Percentiles rank a stretch among this genome's conserved stretches.
Conservation (phyloP, 2,888 invertebrate species). For the Hydropsyche betteni region DNA sequence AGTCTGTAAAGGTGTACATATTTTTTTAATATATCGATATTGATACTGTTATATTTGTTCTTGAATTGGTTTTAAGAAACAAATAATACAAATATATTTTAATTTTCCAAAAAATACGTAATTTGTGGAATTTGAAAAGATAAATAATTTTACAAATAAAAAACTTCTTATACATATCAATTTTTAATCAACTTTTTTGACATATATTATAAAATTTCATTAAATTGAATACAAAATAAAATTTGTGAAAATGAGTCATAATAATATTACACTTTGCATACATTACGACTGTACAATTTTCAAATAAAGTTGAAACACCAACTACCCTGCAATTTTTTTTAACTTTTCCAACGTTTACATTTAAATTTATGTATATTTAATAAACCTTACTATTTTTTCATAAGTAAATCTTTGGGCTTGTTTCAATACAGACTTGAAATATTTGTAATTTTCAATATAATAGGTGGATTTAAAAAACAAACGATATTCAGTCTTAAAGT, state of each 20-base stretch:
- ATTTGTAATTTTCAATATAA: slow-evolving; percentile 15
- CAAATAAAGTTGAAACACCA: slow-evolving; percentile 48
- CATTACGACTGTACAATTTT: slow-evolving; percentile 38
- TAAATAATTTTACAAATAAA: too few species aligned
- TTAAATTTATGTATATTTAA: slow-evolving; percentile 14
- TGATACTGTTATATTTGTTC: too few species aligned
- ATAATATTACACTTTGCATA: slow-evolving; percentile 39
- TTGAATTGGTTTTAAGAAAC: too few species aligned
- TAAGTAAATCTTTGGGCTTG: slow-evolving; percentile 51
- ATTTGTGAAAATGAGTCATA: slow-evolving; percentile 45
- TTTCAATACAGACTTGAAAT: slow-evolving; percentile 21
- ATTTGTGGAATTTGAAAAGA: too few species aligned
- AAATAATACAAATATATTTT: too few species aligned
- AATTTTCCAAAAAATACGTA: too few species aligned
- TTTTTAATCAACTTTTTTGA: slow-evolving; percentile 45
- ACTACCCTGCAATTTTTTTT: slow-evolving; percentile 51
- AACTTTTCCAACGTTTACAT: slow-evolving; percentile 21
- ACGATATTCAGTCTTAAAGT: too few species aligned
- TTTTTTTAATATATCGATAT: too few species aligned
- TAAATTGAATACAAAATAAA: slow-evolving; percentile 51
- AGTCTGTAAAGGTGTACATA: too few species aligned
- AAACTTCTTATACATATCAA: slow-evolving; percentile 17
- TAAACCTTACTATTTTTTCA: slow-evolving; percentile 42
- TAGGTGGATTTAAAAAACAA: slow-evolving; percentile 15
- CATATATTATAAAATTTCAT: slow-evolving; percentile 49